Conservation (phyloP, 2,113 vertebrate genomes). For the Myotis brandtii region DNA sequence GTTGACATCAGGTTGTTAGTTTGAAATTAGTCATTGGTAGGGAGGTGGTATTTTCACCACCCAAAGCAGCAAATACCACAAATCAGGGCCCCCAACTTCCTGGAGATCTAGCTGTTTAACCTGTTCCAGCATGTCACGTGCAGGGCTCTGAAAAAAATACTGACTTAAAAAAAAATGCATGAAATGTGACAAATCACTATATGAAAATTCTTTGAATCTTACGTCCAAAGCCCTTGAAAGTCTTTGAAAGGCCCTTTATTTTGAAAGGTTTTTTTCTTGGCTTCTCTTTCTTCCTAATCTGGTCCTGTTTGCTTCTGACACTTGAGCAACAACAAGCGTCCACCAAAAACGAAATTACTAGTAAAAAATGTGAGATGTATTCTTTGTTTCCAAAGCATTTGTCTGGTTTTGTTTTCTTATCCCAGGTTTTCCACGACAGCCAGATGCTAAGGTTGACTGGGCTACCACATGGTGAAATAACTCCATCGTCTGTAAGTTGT, state of each 20-base stretch:
- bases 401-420: background rate
- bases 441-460: background rate
- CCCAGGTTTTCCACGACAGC: background rate
- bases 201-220: slow-evolving; percentile 21
- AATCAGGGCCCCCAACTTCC: background rate
- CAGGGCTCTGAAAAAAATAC: background rate
- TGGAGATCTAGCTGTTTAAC: background rate
- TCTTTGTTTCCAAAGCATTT: background rate
- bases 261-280: background rate
- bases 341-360: background rate
- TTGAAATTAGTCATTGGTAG: background rate
- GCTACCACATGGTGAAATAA: background rate
- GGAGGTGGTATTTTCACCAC: background rate
- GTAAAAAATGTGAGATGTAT: background rate
- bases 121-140: background rate
- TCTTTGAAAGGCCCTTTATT: background rate
- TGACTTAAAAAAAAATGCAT: background rate
- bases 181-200: slow-evolving; percentile 4
- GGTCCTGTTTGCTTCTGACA: background rate
- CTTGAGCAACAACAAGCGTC: background rate
- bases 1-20: slow-evolving; percentile 18
- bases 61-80: background rate
- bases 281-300: background rate
- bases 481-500: background rate
- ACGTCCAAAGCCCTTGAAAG: background rate